Percentiles rank a stretch among this genome's conserved stretches.
Evolutionary conservation across 1,140 invertebrate species (phyloP).

Genomic region (Drosophila kikkawai): DNA sequence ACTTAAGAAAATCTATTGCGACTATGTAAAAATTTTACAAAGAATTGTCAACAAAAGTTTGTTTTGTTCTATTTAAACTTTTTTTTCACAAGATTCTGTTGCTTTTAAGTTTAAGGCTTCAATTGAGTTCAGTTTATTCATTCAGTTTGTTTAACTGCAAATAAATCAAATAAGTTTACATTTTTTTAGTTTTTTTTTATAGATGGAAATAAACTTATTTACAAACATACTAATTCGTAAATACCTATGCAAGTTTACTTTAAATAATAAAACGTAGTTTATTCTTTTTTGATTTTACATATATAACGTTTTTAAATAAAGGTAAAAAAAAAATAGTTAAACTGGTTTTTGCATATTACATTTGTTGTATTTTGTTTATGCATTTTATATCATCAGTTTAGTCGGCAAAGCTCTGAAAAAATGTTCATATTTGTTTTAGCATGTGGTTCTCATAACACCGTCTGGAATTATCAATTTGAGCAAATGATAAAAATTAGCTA

Average conservation of each 20-base stretch:
- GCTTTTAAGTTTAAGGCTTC: background rate
- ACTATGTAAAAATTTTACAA: conserved; percentile 44
- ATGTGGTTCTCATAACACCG: conserved; percentile 1
- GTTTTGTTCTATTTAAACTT: background rate
- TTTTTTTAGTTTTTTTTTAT: background rate
- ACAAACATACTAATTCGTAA: background rate
- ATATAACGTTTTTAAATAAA: background rate
- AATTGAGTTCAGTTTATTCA: background rate
- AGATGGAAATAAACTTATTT: background rate
- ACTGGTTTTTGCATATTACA: background rate
- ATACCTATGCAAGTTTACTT: background rate
- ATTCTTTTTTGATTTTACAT: background rate
- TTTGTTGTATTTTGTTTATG: background rate
- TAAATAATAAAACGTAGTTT: too few species aligned
- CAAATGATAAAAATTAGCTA: background rate
- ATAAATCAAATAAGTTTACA: background rate
- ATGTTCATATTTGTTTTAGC: background rate
- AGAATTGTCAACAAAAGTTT: conserved; percentile 19
- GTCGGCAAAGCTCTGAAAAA: background rate
- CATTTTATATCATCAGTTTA: background rate
- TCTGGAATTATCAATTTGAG: conserved; percentile 1
- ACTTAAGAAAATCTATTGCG: conserved; percentile 85
- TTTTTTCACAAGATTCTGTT: background rate
- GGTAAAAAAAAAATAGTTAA: too few species aligned
- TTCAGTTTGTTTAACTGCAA: background rate